A percentile compares a stretch with the other conserved stretches of the same genome.
These are phyloP conservation scores for Acleris laterana DNA, from an alignment of 2,888 invertebrate species.

Conservation along the genomic window DNA sequence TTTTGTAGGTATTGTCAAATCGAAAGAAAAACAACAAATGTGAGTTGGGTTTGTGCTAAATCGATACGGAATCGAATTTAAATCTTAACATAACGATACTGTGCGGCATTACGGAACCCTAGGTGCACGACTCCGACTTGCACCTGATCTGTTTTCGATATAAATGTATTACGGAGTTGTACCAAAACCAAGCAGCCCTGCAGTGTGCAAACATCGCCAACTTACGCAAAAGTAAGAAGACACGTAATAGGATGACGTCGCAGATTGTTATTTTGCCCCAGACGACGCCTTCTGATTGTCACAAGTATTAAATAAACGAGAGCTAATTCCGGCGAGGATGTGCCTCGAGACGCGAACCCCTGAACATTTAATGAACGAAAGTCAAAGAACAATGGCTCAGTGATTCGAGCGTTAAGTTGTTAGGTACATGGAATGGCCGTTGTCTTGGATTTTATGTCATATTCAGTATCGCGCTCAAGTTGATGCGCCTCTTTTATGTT, in stretches of 20 bases:
- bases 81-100: no score
- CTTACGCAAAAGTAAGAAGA: slow-evolving; percentile 51
- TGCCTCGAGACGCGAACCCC: slow-evolving; percentile 53
- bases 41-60: no score
- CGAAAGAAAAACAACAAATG: no score
- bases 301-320: slow-evolving; percentile 72
- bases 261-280: slow-evolving; percentile 60
- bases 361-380: slow-evolving; percentile 61
- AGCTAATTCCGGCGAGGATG: slow-evolving; percentile 62
- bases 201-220: slow-evolving; percentile 43
- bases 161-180: no score
- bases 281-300: slow-evolving; percentile 60
- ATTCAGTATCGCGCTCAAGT: slow-evolving; percentile 33
- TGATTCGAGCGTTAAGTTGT: slow-evolving; percentile 52
- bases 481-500: slow-evolving; percentile 23
- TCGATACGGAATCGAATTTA: no score
- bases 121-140: no score
- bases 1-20: no score
- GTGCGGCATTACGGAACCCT: no score
- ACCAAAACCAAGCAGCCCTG: not conserved
- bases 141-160: no score
- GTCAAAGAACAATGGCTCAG: slow-evolving; percentile 54
- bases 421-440: slow-evolving; percentile 34
- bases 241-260: slow-evolving; percentile 63
- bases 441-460: slow-evolving; percentile 36